Evolutionary conservation across 2,888 invertebrate species (phyloP), one percentile per base, ranked within the genome.

Genomic region (Dastarcus helophoroides): DNA sequence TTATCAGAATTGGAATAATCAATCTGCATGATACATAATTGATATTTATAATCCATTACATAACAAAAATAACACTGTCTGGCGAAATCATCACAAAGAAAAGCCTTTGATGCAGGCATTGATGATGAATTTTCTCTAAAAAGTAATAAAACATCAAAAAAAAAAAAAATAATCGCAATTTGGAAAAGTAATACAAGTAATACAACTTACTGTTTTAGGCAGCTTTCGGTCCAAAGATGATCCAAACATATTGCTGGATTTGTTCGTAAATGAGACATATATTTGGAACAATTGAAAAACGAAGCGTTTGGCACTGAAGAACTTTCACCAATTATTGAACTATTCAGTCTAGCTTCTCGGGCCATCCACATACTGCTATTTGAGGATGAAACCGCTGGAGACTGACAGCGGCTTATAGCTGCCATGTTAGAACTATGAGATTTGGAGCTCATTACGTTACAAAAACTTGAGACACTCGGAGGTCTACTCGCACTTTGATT

Each of bases 191-290:
- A 19, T 19, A 19, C 19, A 19, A 19, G 19, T 19, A n/a, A n/a
- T n/a, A n/a, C n/a, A n/a, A n/a, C n/a, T n/a, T n/a, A n/a, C n/a
- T n/a, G n/a, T n/a, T n/a, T n/a, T n/a, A n/a, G n/a, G n/a, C n/a
- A n/a, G n/a, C n/a, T 75, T 48, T 93, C 93, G 0, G 82, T 82
- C 93, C 93, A 94, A 8, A 91, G 64, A 51, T 84, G 81, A 43
- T 94, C 91, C 24, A 94, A 65, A 49, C 90, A 91, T 39, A 91
- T 69, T 44, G 85, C 82, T 0, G 93, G 91, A 43, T 79, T 76
- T 14, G 88, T 41, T 26, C 41, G 42, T 17, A 52, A 39, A 37
- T 50, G 42, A 3, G 53, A 46, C 33, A 50, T 49, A 3, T 46
- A 41, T 45, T 54, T 51, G 1, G 53, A 48, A 32, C 39, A 43